Evolutionary conservation across 2,113 vertebrate species (phyloP), one percentile per base, ranked within the genome.

Genomic region (Chloropsis cyanopogon): DNA sequence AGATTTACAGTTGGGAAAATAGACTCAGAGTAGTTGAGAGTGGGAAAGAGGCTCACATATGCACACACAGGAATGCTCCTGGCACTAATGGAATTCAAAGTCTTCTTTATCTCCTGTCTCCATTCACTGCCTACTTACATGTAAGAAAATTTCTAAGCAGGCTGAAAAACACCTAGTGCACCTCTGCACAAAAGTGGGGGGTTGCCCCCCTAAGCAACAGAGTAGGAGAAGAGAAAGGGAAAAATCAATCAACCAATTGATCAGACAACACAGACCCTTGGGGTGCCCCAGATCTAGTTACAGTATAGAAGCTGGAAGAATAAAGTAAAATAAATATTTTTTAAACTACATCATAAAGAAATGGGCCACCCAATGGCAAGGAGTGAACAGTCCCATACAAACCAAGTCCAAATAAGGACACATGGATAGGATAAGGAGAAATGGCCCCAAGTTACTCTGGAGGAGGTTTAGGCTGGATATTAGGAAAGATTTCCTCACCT

Each of bases 81-180:
- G 77, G 93, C 89, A 79, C 8, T 75, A 54, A 20, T 22, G 50
- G n/a, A 86, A 84, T 82, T 93, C 84, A 89, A 95, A 87, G 63
- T 12, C 12, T 14, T 79, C 20, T 52, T 41, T 61, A 22, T 63
- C 59, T 91, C 70, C 21, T 54, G 54, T 52, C 54, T 92, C 41
- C 16, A 14, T 37, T 39, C 23, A 42, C 12, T 69, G 63, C 75
- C 44, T 60, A 39, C 49, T 72, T 61, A 69, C 9, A 28, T 18
- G 28, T 35, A 56, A 87, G 49, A 93, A 82, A 44, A 79, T 65
- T 20, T 76, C 57, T 71, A 72, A 87, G 54, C 9, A 75, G 39
- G 6, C 11, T 77, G 63, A 56, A 59, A 88, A 92, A 52, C 6
- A 44, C 14, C 7, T 29, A 10, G 10, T 57, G 42, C 16, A 63